These are phyloP conservation scores for Lutjanus campechanus DNA, from an alignment of 2,797 vertebrate species.

Conservation along the genomic window DNA sequence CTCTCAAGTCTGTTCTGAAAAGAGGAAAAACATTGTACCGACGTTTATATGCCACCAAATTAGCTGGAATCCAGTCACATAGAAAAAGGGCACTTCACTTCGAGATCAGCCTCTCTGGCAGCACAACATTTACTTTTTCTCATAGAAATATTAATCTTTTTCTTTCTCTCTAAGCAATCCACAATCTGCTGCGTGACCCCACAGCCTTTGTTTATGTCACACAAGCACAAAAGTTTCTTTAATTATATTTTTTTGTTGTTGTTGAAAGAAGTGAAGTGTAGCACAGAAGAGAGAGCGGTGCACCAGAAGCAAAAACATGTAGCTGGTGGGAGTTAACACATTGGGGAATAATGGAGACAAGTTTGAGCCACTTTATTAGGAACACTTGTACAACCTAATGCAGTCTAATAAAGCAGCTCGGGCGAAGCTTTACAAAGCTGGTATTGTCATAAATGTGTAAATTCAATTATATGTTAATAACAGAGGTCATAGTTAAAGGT, in stretches of 20 bases:
- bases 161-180: not conserved
- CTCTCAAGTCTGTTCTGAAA: slow-evolving; percentile 25
- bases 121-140: not conserved
- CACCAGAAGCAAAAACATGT: not conserved
- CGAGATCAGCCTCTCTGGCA: slow-evolving; percentile 8
- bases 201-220: not conserved
- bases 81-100: slow-evolving; percentile 21
- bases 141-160: not conserved
- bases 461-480: no score
- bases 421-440: no score
- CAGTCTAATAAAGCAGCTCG: no score
- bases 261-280: not conserved
- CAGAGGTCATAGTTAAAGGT: no score
- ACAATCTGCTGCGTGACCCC: not conserved
- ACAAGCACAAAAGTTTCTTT: not conserved
- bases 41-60: slow-evolving; percentile 14
- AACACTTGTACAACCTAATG: no score
- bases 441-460: no score
- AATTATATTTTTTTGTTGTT: not conserved
- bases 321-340: not conserved
- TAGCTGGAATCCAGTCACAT: slow-evolving; percentile 6
- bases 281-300: not conserved
- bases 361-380: no score
- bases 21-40: slow-evolving; percentile 16
- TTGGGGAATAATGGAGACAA: no score